Evolutionary conservation across 2,113 vertebrate species (phyloP).

Genomic region (Toxotes jaculatrix): DNA sequence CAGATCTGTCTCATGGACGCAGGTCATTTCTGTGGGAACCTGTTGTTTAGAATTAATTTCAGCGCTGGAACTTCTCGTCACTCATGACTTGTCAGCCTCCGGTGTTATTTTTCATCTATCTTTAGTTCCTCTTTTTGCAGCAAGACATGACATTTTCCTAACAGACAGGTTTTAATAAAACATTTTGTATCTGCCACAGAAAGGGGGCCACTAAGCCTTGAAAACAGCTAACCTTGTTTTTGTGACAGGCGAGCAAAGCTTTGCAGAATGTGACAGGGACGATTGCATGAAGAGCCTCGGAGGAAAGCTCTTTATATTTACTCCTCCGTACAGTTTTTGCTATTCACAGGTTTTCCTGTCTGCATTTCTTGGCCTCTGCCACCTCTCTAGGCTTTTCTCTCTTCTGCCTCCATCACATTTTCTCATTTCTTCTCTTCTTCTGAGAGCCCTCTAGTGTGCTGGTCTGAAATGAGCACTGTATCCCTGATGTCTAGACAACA

Average conservation of each 20-base stretch:
- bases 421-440: conserved; percentile 41
- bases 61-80: conserved; percentile 22
- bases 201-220: conserved; percentile 32
- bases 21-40: conserved; percentile 51
- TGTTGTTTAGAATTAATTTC: conserved; percentile 45
- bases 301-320: conserved; percentile 55
- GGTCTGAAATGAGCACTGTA: conserved; percentile 28
- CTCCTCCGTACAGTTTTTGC: conserved; percentile 11
- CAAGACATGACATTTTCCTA: conserved; percentile 65
- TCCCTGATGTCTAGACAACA: conserved; percentile 23
- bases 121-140: conserved; percentile 39
- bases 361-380: conserved; percentile 46
- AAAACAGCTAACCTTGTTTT: conserved; percentile 72
- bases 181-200: conserved; percentile 58
- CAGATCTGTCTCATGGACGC: conserved; percentile 26
- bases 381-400: conserved; percentile 27
- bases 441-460: conserved; percentile 22
- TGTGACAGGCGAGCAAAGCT: conserved; percentile 65
- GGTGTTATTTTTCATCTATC: conserved; percentile 49
- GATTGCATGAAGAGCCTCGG: conserved; percentile 41
- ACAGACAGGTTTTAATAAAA: conserved; percentile 71
- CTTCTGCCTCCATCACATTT: conserved; percentile 42
- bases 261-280: conserved; percentile 60
- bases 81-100: conserved; percentile 36
- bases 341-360: conserved; percentile 36